Base-by-base conservation (phyloP, 2,797 vertebrate genomes). In the Clarias laeviceps region DNA sequence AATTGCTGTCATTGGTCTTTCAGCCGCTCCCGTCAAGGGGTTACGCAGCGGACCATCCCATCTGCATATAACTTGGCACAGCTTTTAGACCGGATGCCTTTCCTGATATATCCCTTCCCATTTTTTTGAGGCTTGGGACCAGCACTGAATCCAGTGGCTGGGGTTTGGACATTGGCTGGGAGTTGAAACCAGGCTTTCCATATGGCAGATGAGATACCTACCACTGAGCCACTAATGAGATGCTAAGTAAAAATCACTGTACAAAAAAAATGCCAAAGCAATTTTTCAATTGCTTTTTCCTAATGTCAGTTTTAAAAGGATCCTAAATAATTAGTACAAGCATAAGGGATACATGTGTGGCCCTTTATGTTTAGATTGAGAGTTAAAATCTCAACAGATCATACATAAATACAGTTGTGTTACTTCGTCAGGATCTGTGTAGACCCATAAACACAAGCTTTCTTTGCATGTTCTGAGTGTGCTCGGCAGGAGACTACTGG, bases 401-500 rank as follows among this genome's bases (percentile, higher is more conserved):
- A 29, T 65, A 20, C 59, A n/a, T 27, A 9, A 1, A 17, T 45
- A 27, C 15, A 27, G 61, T 45, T 27, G 37, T 64, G 37, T 29
- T 64, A 5, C 62, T 79, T 80, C 12, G 45, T 64, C 6, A n/a
- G 59, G 34, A 27, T 64, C 12, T 0, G 8, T 65, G 7, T 65
- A 54, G n/a, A 32, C 37, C 4, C 4, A 66, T 65, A 64, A 45
- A 27, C 61, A 27, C 32, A 80, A 65, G 17, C n/a, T 80, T 80
- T 3, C 78, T 77, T 24, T 76, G 45, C 32, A 22, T 61, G 20
- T 61, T 79, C 9, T 79, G 50, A 56, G 45, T 59, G 27, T 56
- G 45, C 80, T 57, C 32, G 17, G 24, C 80, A 37, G 45, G 37
- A 73, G 61, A 76, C 37, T 34, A 56, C 59, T 74, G 73, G 59